A percentile compares a stretch with the other conserved stretches of the same genome.
phyloP scores from a whole-genome alignment of 2,113 vertebrate species.

The Mystacornis crossleyi region DNA sequence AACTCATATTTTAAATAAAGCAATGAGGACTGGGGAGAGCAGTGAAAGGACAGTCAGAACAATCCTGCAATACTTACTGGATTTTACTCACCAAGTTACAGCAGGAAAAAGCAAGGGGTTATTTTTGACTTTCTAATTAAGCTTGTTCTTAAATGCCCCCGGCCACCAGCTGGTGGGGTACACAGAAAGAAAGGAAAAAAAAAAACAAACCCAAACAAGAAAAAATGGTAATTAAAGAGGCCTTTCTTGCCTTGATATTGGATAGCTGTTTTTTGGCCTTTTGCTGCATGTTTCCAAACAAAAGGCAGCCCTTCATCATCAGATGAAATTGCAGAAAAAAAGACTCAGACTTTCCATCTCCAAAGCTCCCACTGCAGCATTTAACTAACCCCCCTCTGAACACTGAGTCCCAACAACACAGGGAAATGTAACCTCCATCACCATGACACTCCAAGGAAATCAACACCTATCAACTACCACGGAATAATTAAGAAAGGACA shows the following conservation, averaged over 20 bases:
- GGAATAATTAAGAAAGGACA: conserved; percentile 76
- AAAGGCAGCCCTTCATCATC: conserved; percentile 25
- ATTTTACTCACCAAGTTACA: background rate
- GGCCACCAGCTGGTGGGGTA: conserved; percentile 38
- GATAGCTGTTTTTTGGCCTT: conserved; percentile 69
- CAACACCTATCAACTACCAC: conserved; percentile 50
- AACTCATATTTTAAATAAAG: background rate
- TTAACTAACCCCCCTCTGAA: conserved; percentile 39
- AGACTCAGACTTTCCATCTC: conserved; percentile 52
- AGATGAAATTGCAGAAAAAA: conserved; percentile 40
- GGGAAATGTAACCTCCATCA: conserved; percentile 75
- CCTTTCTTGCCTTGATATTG: conserved; percentile 56
- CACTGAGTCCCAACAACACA: conserved; percentile 59
- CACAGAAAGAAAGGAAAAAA: background rate
- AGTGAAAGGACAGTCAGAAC: background rate
- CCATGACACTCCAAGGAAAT: conserved; percentile 63
- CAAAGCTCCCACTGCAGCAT: background rate
- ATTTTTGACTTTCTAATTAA: conserved; percentile 44
- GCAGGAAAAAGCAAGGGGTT: background rate
- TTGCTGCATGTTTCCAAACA: conserved; percentile 16
- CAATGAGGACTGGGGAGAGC: background rate
- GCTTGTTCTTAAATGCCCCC: background rate
- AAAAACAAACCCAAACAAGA: background rate
- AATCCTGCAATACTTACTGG: background rate
- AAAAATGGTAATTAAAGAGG: conserved; percentile 33